phyloP scores from a whole-genome alignment of 2,113 vertebrate species.

The Sceloporus tristichus region DNA sequence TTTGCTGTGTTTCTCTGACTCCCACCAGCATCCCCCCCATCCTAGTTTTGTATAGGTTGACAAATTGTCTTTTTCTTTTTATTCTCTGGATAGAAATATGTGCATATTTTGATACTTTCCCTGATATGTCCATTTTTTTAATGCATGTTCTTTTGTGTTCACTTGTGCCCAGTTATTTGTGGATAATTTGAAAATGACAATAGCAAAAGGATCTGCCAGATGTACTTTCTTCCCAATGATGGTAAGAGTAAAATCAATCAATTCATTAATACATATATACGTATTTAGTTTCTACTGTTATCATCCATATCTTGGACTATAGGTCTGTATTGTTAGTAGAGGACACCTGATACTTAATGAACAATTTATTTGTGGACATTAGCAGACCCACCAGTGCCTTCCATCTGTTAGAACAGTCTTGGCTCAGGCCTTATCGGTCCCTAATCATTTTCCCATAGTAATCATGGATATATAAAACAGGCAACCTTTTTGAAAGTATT shows the following conservation, averaged over 20 bases:
- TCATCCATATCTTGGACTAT: not conserved
- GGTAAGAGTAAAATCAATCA: not conserved
- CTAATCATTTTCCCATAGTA: conserved; percentile 40
- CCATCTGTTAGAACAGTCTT: not conserved
- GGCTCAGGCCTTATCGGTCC: conserved; percentile 40
- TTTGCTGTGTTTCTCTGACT: no score
- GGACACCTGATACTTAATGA: not conserved
- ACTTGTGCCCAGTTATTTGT: no score
- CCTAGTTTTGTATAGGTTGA: no score
- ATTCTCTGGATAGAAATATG: no score
- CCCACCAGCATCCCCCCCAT: no score
- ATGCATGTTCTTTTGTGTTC: no score
- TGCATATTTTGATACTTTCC: no score
- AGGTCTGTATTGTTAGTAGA: not conserved
- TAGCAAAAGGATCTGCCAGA: no score
- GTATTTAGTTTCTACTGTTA: not conserved
- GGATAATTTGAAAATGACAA: no score
- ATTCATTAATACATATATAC: not conserved
- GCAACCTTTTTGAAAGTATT: conserved; percentile 44
- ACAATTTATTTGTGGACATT: conserved; percentile 23
- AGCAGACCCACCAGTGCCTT: conserved; percentile 5
- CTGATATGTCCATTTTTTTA: no score
- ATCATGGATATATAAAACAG: conserved; percentile 45
- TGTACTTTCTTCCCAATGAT: not conserved
- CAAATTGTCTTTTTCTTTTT: no score